A percentile compares a stretch with the other conserved stretches of the same genome.
phyloP scores from a whole-genome alignment of 1,140 invertebrate genomes.

The Drosophila murphyi region DNA sequence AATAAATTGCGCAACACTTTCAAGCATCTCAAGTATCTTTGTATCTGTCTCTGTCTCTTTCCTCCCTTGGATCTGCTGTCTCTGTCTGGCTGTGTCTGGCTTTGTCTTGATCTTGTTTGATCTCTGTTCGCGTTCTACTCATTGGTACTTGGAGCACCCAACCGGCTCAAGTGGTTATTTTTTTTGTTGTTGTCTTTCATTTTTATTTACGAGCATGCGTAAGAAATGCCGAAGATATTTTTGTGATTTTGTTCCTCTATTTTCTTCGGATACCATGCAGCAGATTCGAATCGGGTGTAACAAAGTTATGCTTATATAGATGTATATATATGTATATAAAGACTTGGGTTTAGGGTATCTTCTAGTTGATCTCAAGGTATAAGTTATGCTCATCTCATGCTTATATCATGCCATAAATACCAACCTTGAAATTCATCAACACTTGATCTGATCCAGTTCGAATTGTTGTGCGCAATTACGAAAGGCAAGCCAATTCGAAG shows the following conservation, averaged over 20 bases:
- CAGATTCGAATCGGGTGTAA: no score
- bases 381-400: no score
- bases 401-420: no score
- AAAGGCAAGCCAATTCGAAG: no score
- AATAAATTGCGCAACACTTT: conserved; percentile 46
- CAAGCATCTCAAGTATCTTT: background rate
- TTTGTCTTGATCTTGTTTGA: conserved; percentile 1
- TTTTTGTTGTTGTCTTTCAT: conserved; percentile 9
- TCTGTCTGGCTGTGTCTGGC: conserved; percentile 3
- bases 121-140: conserved; percentile 22
- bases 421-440: no score
- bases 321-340: no score
- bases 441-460: no score
- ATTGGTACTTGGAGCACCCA: conserved; percentile 32
- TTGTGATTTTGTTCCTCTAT: conserved; percentile 4
- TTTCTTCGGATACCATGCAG: no score
- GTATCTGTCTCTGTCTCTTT: conserved; percentile 2
- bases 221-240: conserved; percentile 48
- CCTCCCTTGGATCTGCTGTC: background rate
- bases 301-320: no score
- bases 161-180: conserved; percentile 50
- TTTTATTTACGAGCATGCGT: conserved; percentile 58
- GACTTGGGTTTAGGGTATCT: no score
- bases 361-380: no score
- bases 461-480: no score